These are phyloP conservation scores for Tyrophagus putrescentiae DNA, from an alignment of 1,140 invertebrate genomes.

Conservation along the genomic window DNA sequence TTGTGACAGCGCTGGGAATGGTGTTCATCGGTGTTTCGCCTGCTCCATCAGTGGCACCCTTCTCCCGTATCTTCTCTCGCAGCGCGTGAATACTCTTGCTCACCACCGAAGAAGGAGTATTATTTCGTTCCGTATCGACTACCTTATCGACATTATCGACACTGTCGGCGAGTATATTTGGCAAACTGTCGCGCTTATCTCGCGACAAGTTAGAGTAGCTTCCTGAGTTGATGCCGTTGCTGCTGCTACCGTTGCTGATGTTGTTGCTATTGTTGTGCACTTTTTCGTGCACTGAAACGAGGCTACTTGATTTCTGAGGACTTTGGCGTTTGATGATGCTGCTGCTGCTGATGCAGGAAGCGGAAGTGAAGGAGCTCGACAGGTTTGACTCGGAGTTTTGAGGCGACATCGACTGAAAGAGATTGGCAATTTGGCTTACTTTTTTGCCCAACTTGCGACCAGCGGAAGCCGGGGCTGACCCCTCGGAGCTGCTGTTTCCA, in stretches of 20 bases:
- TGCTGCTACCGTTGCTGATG: background rate
- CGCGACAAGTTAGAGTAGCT: too few species aligned
- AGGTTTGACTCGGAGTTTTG: background rate
- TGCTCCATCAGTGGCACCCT: too few species aligned
- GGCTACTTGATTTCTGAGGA: slow-evolving; percentile 8
- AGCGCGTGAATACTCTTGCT: too few species aligned
- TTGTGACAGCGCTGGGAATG: too few species aligned
- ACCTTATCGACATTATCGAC: too few species aligned
- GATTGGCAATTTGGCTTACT: slow-evolving; percentile 28
- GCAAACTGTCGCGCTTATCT: slow-evolving; percentile 8
- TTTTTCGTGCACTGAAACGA: slow-evolving; percentile 3
- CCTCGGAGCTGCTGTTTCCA: background rate
- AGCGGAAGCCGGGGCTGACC: background rate
- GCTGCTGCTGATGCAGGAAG: too few species aligned
- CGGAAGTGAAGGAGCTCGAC: background rate
- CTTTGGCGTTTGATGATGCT: background rate
- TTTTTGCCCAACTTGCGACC: slow-evolving; percentile 26
- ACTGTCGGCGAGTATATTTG: too few species aligned
- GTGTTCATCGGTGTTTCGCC: too few species aligned
- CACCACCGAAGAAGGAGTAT: too few species aligned
- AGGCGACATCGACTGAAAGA: slow-evolving; percentile 25
- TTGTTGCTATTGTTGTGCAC: background rate
- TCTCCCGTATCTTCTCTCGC: too few species aligned
- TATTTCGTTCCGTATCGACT: too few species aligned
- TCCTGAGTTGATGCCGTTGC: background rate